Evolutionary conservation across 2,797 vertebrate species (phyloP), one percentile per base, ranked within the genome.

Genomic region (Kryptolebias ocellatus): DNA sequence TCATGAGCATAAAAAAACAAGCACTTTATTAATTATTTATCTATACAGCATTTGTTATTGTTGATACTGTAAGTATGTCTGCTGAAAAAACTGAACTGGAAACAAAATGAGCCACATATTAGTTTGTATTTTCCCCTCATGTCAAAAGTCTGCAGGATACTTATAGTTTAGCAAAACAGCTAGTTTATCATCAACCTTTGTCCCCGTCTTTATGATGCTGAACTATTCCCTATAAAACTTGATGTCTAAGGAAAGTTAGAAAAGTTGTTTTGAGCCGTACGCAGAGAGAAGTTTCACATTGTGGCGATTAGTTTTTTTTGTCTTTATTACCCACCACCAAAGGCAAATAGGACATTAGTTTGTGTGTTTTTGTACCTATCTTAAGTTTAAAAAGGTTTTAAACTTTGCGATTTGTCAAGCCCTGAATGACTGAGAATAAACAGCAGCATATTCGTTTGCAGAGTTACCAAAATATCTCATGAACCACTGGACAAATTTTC

Each of bases 181-280:
- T 42, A 8, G 47, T 73, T 81, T 60, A 61, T 34, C 4, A 24
- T 14, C 46, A 68, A 75, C 62, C 58, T 81, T 83, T 65, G 68
- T 52, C 29, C 39, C 68, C 10, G 47, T 29, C 10, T 71, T 81
- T 65, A 78, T 51, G 55, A 34, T 42, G 8, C 6, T 60, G 15
- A 53, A 39, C 14, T 53, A 62, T 59, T 70, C 0, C 57, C 8
- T 20, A 10, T 10, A 27, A 29, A 46, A 20, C 8, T 1, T 27
- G 54, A 54, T 20, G 46, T 49, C n/a, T 56, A 14, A 29, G 45
- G 7, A 14, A 2, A 57, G 7, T 24, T 31, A 11, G 46, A 24
- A 9, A 34, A n/a, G 16, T 45, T 31, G 1, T 15, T 37, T 0
- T 55, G 17, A 62, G 6, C 46, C 53, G 1, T 53, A 12, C 64